phyloP scores from a whole-genome alignment of 2,797 vertebrate species.

The Coregonus sp. region DNA sequence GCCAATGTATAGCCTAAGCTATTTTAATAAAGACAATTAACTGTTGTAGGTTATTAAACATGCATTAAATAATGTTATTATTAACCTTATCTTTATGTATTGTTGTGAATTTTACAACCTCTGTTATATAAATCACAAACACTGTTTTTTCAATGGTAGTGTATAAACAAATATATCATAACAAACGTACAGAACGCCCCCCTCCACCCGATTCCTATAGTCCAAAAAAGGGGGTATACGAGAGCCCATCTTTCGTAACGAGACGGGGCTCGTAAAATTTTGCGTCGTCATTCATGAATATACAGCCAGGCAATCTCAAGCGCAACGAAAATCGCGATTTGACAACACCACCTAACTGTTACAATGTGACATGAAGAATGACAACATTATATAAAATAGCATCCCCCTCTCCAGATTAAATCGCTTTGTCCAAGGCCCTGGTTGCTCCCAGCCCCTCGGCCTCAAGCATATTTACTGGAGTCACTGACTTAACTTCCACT shows the following conservation, averaged over 20 bases:
- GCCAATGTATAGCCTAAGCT: too few relatives aligned
- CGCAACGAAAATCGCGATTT: constrained; percentile 16
- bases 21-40: too few relatives aligned
- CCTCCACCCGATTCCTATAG: background rate
- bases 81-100: background rate
- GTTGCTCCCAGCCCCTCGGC: constrained; percentile 34
- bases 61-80: background rate
- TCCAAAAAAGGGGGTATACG: background rate
- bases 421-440: constrained; percentile 19
- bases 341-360: constrained; percentile 3
- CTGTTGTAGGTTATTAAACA: too few relatives aligned
- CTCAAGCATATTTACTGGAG: constrained; percentile 61
- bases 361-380: background rate
- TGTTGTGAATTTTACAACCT: background rate
- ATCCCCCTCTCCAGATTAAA: constrained; percentile 2
- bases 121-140: background rate
- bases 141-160: background rate
- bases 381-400: background rate
- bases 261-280: constrained; percentile 45
- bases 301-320: constrained; percentile 22
- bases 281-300: constrained; percentile 68
- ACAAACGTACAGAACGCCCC: background rate
- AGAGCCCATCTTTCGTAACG: background rate
- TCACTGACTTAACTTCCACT: constrained; percentile 50
- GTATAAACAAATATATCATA: background rate